A percentile compares a stretch with the other conserved stretches of the same genome.
phyloP scores from a whole-genome alignment of 2,888 invertebrate genomes.

The Melanargia galathea region DNA sequence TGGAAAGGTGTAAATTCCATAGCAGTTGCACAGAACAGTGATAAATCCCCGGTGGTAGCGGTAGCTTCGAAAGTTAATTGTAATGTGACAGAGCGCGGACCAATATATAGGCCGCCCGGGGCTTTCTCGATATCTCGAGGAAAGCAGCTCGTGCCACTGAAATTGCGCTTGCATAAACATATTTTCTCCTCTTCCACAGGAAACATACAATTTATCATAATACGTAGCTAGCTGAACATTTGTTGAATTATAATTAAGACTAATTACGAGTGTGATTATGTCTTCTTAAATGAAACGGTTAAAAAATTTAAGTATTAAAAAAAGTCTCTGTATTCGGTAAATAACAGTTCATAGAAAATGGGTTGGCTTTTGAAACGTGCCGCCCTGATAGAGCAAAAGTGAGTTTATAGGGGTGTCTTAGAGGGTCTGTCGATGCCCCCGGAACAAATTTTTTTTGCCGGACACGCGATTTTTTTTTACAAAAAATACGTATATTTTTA shows the following conservation, averaged over 20 bases:
- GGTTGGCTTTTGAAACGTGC: too few relatives aligned
- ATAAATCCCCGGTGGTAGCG: slow-evolving; percentile 6
- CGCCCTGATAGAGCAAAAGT: too few relatives aligned
- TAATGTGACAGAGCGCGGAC: slow-evolving; percentile 45
- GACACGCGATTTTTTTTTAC: too few relatives aligned
- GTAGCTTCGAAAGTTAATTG: slow-evolving; percentile 60
- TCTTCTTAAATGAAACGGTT: too few relatives aligned
- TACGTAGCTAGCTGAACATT: background rate
- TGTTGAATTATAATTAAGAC: background rate
- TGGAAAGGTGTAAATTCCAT: slow-evolving; percentile 1
- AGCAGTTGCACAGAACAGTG: slow-evolving; percentile 11
- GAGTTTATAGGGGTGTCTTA: too few relatives aligned
- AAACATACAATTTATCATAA: slow-evolving; percentile 21
- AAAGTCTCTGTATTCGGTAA: too few relatives aligned
- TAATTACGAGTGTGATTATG: background rate
- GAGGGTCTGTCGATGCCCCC: too few relatives aligned
- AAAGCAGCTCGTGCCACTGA: slow-evolving; percentile 35
- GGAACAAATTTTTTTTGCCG: too few relatives aligned
- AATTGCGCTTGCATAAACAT: slow-evolving; percentile 31
- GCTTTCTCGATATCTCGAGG: slow-evolving; percentile 51
- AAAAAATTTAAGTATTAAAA: too few relatives aligned
- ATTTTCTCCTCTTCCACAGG: slow-evolving; percentile 22
- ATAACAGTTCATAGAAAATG: too few relatives aligned
- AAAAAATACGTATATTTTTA: too few relatives aligned
- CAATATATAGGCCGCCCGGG: slow-evolving; percentile 54